Evolutionary conservation across 2,113 vertebrate species (phyloP), one percentile per base, ranked within the genome.

Genomic region (Anguilla rostrata): DNA sequence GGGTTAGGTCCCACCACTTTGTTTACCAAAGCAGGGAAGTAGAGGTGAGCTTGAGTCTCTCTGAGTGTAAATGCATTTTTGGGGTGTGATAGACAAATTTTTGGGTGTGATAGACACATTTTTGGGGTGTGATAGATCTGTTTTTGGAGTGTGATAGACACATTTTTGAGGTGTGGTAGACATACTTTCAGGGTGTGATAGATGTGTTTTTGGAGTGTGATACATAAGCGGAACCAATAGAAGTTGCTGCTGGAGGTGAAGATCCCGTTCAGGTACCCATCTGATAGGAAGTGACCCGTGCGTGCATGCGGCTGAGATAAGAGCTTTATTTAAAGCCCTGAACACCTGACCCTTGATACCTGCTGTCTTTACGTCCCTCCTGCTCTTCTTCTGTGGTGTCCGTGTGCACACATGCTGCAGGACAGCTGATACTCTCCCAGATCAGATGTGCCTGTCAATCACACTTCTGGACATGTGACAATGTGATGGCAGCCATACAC

Each of bases 281-380:
- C 41, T 79, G 22, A 39, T 29, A 46, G 71, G 39, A 39, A 34
- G 34, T 34, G 20, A 46, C 43, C 43, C 0, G 43, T 46, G 34
- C 34, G 34, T 9, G 15, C 57, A 14, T 60, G 57, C 3, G 57
- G 57, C 20, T 85, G 88, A 78, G 85, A 85, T 95, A 94, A 94
- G 91, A 92, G 90, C 34, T 34, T 34, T 34, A 34, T 34, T 34
- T 34, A 34, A 34, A 34, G 34, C 46, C 75, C 40, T 84, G 84
- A 7, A 85, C 83, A 83, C 12, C n/a, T 83, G 9, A 57, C 39
- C 20, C n/a, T 26, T 43, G 39, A 22, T 78, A 71, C 78, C 57
- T 84, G 20, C 56, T 22, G 40, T 60, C 1, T 39, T 71, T 46
- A 39, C 26, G 1, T 57, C 26, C 11, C 4, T 4, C 43, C 78